Evolutionary conservation across 37 sponge, comb jelly and placozoan species (phyloP).

Genomic region (Oscarella lobularis): DNA sequence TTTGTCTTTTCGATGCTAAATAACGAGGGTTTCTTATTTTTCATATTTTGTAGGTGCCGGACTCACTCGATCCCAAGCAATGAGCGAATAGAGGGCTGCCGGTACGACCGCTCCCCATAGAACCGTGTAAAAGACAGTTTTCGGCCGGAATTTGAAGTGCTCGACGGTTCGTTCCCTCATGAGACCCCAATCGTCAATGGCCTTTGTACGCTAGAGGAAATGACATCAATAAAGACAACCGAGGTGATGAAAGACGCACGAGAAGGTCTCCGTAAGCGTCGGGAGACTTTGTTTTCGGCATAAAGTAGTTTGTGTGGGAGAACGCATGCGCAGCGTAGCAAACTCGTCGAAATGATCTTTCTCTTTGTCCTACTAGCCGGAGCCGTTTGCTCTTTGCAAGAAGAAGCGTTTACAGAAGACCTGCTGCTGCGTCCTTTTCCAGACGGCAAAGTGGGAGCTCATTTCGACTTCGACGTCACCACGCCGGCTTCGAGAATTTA

Average conservation of each 20-base stretch:
- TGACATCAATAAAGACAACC: background rate
- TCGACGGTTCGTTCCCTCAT: slow-evolving; percentile 1
- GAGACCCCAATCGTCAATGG: background rate
- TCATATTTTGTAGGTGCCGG: background rate
- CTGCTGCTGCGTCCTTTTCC: slow-evolving; percentile 34
- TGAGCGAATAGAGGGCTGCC: background rate
- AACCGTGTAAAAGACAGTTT: background rate
- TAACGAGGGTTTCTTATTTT: background rate
- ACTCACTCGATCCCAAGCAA: background rate
- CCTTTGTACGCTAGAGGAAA: background rate
- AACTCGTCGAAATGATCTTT: no score
- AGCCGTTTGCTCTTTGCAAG: no score
- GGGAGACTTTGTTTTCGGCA: background rate
- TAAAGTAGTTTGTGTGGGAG: no score
- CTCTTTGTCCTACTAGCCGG: no score
- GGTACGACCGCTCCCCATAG: background rate
- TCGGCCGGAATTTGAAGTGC: background rate
- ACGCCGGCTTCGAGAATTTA: background rate
- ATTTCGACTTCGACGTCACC: slow-evolving; percentile 58
- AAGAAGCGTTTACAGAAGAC: slow-evolving; percentile 16
- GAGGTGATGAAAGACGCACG: background rate
- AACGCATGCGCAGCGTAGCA: no score
- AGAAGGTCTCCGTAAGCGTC: background rate
- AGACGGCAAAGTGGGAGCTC: slow-evolving; percentile 37
- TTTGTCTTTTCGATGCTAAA: background rate